These are phyloP conservation scores for Macroramphosus scolopax DNA, from an alignment of 2,797 vertebrate genomes.

Conservation along the genomic window DNA sequence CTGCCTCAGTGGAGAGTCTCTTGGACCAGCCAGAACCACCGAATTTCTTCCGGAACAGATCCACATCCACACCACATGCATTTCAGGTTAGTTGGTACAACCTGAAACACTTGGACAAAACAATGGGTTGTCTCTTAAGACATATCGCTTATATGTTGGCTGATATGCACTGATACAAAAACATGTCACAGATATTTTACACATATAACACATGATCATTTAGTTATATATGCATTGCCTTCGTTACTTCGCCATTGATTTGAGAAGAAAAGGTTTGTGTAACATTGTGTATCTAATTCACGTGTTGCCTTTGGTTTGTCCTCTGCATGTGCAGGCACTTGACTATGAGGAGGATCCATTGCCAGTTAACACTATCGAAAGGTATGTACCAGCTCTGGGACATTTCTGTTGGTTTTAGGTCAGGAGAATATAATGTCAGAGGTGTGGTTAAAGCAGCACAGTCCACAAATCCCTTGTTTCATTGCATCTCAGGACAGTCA, in stretches of 20 bases:
- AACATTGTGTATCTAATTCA: conserved; percentile 5
- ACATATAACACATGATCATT: no score
- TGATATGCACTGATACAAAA: no score
- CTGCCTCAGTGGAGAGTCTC: conserved; percentile 69
- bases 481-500: conserved; percentile 39
- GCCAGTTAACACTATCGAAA: conserved; percentile 56
- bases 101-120: neutral
- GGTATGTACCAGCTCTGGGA: conserved; percentile 61
- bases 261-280: conserved; percentile 1
- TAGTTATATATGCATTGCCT: no score
- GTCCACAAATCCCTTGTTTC: conserved; percentile 46
- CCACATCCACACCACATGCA: conserved; percentile 70
- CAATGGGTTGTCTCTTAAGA: no score
- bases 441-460: conserved; percentile 40
- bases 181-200: no score
- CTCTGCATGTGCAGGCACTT: conserved; percentile 41
- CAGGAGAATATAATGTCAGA: conserved; percentile 53
- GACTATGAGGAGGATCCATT: conserved; percentile 37
- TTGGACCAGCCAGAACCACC: conserved; percentile 57
- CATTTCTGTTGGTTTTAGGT: conserved; percentile 59
- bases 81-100: conserved; percentile 64
- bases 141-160: no score
- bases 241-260: neutral
- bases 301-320: conserved; percentile 11
- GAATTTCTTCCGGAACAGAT: conserved; percentile 59